Conservation (phyloP, 2,797 vertebrate genomes). For the Chelon auratus region DNA sequence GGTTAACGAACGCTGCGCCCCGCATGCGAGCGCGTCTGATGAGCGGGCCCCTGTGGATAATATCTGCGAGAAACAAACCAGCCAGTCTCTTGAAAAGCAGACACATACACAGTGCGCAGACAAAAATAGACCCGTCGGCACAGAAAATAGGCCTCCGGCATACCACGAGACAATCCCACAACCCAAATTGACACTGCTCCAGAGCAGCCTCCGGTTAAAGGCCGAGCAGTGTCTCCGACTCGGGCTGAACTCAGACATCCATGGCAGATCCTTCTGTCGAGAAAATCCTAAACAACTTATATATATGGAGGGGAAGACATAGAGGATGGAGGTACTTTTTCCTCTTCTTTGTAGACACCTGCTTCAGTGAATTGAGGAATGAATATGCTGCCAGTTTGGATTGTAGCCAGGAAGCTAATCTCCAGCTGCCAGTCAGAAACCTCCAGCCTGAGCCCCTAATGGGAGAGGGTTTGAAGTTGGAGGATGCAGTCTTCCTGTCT, state of each 20-base stretch:
- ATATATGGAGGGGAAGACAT: background rate
- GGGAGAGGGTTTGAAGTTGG: constrained; percentile 53
- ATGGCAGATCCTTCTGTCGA: background rate
- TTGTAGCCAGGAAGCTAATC: constrained; percentile 55
- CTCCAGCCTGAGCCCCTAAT: constrained; percentile 48
- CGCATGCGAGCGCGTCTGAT: constrained; percentile 31
- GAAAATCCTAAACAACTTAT: constrained; percentile 13
- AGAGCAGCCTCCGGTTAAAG: constrained; percentile 44
- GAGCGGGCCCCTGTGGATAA: constrained; percentile 32
- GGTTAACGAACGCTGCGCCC: constrained; percentile 4
- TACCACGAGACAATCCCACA: constrained; percentile 74
- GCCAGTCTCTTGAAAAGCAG: constrained; percentile 57
- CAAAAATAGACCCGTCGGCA: constrained; percentile 69
- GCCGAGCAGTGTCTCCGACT: constrained; percentile 31
- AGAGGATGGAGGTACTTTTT: background rate
- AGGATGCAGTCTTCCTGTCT: constrained; percentile 45
- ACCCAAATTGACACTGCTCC: constrained; percentile 49
- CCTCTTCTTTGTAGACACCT: constrained; percentile 48
- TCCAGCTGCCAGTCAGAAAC: constrained; percentile 45
- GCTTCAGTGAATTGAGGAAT: constrained; percentile 16
- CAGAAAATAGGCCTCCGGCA: constrained; percentile 62
- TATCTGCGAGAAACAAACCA: constrained; percentile 59
- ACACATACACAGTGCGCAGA: constrained; percentile 41
- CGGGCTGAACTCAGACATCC: constrained; percentile 47
- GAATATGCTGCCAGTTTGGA: constrained; percentile 32